Evolutionary conservation across 2,797 vertebrate genomes (phyloP).

Genomic region (Odontamblyopus lacepedii): DNA sequence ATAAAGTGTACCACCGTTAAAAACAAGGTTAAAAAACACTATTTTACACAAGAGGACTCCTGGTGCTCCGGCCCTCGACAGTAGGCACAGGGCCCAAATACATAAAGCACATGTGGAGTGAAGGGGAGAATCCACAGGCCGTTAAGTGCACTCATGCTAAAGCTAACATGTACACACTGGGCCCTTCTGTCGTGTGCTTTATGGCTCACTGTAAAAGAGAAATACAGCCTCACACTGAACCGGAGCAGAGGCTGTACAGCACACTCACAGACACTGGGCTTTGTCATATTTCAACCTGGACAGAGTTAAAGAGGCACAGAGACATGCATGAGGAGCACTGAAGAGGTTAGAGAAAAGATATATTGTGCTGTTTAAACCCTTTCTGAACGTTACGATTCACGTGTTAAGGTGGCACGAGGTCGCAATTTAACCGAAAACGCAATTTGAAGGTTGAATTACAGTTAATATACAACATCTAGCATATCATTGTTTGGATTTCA

Average conservation of each 20-base stretch:
- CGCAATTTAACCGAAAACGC: too few relatives aligned
- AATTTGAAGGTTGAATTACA: too few relatives aligned
- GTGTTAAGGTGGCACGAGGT: too few relatives aligned
- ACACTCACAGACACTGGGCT: neutral
- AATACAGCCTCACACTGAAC: slow-evolving; percentile 21
- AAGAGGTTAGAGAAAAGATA: too few relatives aligned
- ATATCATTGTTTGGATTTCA: too few relatives aligned
- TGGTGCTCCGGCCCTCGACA: neutral
- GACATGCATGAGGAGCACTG: too few relatives aligned
- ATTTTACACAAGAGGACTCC: too few relatives aligned
- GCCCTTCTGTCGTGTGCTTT: slow-evolving; percentile 22
- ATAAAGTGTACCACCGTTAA: too few relatives aligned
- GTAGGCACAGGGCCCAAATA: slow-evolving; percentile 15
- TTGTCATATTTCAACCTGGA: neutral
- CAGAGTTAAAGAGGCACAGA: neutral
- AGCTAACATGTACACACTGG: slow-evolving; percentile 11
- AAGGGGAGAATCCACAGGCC: slow-evolving; percentile 33
- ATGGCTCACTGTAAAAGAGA: slow-evolving; percentile 32
- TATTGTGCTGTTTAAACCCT: too few relatives aligned
- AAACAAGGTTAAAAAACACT: too few relatives aligned
- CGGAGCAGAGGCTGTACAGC: neutral
- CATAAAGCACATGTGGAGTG: slow-evolving; percentile 39
- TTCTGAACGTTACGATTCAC: too few relatives aligned
- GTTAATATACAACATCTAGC: too few relatives aligned
- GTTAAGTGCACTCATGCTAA: slow-evolving; percentile 27